phyloP scores from a whole-genome alignment of 1,140 invertebrate species.

The Meloidogyne hapla region DNA sequence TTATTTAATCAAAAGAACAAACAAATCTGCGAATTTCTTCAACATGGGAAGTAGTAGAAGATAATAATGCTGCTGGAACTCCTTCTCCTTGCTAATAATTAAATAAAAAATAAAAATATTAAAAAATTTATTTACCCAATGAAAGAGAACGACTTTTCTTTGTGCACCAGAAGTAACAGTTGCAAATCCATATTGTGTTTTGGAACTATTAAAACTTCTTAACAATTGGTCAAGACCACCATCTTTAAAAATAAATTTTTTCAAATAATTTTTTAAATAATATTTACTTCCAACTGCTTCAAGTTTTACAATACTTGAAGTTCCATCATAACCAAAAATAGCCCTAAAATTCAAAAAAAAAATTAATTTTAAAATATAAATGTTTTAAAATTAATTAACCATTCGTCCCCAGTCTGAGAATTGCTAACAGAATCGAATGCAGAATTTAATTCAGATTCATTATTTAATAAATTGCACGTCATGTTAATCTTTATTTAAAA shows the following conservation, averaged over 20 bases:
- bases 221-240: conserved; percentile 47
- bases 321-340: conserved; percentile 56
- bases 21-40: conserved; percentile 49
- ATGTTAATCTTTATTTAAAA: conserved; percentile 22
- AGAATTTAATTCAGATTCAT: conserved; percentile 40
- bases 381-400: conserved; percentile 34
- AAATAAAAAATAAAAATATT: too few species aligned
- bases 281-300: conserved; percentile 49
- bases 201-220: conserved; percentile 34
- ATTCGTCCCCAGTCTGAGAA: conserved; percentile 32
- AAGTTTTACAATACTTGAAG: conserved; percentile 54
- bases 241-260: conserved; percentile 36
- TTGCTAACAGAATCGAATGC: conserved; percentile 49
- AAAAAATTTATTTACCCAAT: conserved; percentile 44
- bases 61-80: conserved; percentile 42
- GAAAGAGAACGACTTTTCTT: conserved; percentile 52
- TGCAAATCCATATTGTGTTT: conserved; percentile 54
- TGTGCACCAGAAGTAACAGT: conserved; percentile 33
- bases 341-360: conserved; percentile 37
- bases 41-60: conserved; percentile 46
- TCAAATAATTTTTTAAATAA: neutral
- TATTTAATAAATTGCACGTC: conserved; percentile 54
- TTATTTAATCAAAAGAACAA: neutral
- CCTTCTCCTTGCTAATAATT: conserved; percentile 53
- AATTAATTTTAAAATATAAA: conserved; percentile 7